Conservation (phyloP, 1,140 invertebrate genomes). For the Ostrea denselamellosa region DNA sequence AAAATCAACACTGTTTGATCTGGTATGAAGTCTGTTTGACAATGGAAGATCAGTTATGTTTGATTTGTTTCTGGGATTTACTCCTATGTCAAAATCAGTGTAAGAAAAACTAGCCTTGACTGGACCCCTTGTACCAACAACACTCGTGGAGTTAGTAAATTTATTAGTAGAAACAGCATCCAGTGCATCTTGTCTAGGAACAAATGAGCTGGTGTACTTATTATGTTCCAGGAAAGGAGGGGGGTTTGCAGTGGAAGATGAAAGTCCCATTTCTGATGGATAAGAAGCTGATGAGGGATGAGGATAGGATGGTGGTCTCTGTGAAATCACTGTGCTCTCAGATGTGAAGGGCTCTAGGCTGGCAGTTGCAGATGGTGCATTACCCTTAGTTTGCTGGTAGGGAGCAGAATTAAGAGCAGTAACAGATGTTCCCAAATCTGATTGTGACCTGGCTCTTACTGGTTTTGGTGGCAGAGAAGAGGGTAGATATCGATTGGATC, state of each 20-base stretch:
- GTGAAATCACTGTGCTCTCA: neutral
- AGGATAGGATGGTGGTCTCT: slow-evolving; percentile 28
- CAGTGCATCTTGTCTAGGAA: slow-evolving; percentile 24
- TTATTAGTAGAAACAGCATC: slow-evolving; percentile 41
- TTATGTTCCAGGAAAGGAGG: neutral
- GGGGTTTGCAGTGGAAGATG: slow-evolving; percentile 23
- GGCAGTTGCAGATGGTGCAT: slow-evolving; percentile 8
- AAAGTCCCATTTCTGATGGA: slow-evolving; percentile 6
- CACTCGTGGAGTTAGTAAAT: slow-evolving; percentile 27
- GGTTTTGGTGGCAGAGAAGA: slow-evolving; percentile 51
- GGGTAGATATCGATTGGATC: slow-evolving; percentile 44
- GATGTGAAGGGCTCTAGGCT: neutral
- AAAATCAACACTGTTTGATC: slow-evolving; percentile 56
- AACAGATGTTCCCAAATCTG: slow-evolving; percentile 53
- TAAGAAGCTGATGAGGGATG: neutral
- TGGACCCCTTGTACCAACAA: slow-evolving; percentile 36
- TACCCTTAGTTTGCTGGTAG: slow-evolving; percentile 40
- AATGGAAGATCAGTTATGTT: slow-evolving; percentile 37
- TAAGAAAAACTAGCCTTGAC: slow-evolving; percentile 54
- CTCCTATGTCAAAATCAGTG: slow-evolving; percentile 59
- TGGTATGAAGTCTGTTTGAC: slow-evolving; percentile 44
- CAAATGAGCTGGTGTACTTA: slow-evolving; percentile 40
- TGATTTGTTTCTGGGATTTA: slow-evolving; percentile 53
- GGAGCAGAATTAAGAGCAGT: slow-evolving; percentile 38
- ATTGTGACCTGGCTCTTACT: slow-evolving; percentile 51